Conservation (phyloP, 2,888 invertebrate genomes). For the Eristalis tenax region DNA sequence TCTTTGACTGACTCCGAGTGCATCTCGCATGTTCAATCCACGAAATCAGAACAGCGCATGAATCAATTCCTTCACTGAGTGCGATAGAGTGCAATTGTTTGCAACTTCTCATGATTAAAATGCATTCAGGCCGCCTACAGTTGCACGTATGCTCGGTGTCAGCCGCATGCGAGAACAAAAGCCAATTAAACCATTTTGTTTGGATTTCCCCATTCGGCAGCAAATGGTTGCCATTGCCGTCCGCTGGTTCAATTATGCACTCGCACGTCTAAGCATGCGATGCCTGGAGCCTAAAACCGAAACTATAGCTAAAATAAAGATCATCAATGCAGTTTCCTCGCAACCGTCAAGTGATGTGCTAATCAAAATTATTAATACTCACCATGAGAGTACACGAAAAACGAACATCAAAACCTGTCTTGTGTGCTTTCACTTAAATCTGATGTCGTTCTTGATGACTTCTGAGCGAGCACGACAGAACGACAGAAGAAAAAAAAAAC, state of each 20-base stretch:
- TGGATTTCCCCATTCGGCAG: constrained; percentile 47
- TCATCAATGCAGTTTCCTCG: constrained; percentile 13
- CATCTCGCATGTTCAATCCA: neutral
- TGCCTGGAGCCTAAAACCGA: neutral
- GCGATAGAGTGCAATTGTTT: neutral
- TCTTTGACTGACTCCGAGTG: too few species aligned
- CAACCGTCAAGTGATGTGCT: neutral
- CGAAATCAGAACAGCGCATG: neutral
- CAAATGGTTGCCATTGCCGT: constrained; percentile 32
- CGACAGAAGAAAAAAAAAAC: neutral
- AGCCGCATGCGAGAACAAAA: constrained; percentile 43
- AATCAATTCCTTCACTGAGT: neutral
- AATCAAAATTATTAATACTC: constrained; percentile 1
- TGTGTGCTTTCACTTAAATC: constrained; percentile 14
- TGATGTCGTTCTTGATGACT: neutral
- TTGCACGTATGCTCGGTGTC: neutral
- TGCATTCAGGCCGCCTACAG: constrained; percentile 38
- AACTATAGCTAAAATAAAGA: constrained; percentile 13
- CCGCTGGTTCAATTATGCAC: constrained; percentile 37
- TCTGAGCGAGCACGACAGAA: neutral
- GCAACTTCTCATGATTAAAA: constrained; percentile 10
- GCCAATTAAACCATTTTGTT: constrained; percentile 62
- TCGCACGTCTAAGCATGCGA: constrained; percentile 29
- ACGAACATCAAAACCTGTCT: neutral
- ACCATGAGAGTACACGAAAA: neutral